phyloP scores from a whole-genome alignment of 2,888 invertebrate genomes.

The Synergus gifuensis region DNA sequence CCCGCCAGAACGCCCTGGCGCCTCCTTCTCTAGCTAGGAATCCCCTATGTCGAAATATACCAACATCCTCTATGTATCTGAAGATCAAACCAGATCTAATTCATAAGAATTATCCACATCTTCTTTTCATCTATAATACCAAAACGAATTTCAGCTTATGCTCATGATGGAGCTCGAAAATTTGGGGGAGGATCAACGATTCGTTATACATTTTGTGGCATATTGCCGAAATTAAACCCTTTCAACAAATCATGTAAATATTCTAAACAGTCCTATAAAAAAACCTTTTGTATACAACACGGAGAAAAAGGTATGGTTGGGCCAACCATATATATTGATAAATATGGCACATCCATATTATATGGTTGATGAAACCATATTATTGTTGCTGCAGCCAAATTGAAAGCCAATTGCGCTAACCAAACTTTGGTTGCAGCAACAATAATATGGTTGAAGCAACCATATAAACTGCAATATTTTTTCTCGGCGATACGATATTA shows the following conservation, averaged over 20 bases:
- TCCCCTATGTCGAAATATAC: slow-evolving; percentile 41
- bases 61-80: slow-evolving; percentile 21
- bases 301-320: too few species aligned
- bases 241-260: slow-evolving; percentile 14
- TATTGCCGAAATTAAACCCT: slow-evolving; percentile 14
- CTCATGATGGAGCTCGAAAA: slow-evolving; percentile 27
- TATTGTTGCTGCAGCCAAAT: too few species aligned
- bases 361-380: too few species aligned
- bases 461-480: slow-evolving; percentile 17
- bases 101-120: slow-evolving; percentile 41
- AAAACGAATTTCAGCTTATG: slow-evolving; percentile 31
- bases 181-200: slow-evolving; percentile 26
- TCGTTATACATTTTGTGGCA: slow-evolving; percentile 22
- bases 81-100: slow-evolving; percentile 38
- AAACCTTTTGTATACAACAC: neutral
- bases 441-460: too few species aligned
- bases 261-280: too few species aligned
- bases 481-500: slow-evolving; percentile 47
- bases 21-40: slow-evolving; percentile 66
- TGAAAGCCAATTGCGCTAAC: too few species aligned
- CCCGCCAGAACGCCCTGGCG: slow-evolving; percentile 77
- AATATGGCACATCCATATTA: too few species aligned
- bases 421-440: too few species aligned
- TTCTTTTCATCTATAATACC: slow-evolving; percentile 32
- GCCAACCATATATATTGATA: too few species aligned